These are phyloP conservation scores for Agrotis puta DNA, from an alignment of 2,888 invertebrate genomes.

Conservation along the genomic window DNA sequence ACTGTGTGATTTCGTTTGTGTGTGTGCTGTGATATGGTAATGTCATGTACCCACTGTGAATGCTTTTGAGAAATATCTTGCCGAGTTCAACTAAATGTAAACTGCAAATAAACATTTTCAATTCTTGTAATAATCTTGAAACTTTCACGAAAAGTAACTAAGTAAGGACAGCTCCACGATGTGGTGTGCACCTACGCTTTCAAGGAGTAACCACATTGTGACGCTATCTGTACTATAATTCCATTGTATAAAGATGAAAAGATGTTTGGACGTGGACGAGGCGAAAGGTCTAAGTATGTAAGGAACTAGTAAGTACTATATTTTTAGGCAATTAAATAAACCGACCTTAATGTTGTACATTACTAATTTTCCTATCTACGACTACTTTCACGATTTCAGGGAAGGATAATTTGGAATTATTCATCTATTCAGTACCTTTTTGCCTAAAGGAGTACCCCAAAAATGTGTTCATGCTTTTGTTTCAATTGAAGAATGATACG, in stretches of 20 bases:
- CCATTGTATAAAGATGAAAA: too few relatives aligned
- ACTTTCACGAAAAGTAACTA: too few relatives aligned
- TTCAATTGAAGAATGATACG: neutral
- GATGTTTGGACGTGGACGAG: too few relatives aligned
- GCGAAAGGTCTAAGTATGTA: neutral
- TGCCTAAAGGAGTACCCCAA: neutral
- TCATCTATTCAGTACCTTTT: neutral
- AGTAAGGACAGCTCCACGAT: too few relatives aligned
- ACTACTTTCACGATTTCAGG: conserved; percentile 1
- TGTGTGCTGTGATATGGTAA: conserved; percentile 35
- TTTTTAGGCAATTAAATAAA: neutral
- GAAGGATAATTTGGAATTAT: conserved; percentile 24
- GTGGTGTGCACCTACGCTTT: too few relatives aligned
- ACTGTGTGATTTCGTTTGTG: conserved; percentile 28
- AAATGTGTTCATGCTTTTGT: neutral
- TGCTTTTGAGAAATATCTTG: conserved; percentile 36
- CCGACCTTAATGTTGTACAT: neutral
- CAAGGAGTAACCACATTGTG: too few relatives aligned
- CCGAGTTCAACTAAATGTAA: neutral
- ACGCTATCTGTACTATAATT: too few relatives aligned
- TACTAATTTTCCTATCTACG: neutral
- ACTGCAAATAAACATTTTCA: too few relatives aligned
- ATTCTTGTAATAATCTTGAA: too few relatives aligned
- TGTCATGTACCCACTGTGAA: conserved; percentile 19
- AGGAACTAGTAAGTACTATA: too few relatives aligned